Evolutionary conservation across 2,888 invertebrate species (phyloP), one percentile per base, ranked within the genome.

Genomic region (Eugnorisma glareosa): DNA sequence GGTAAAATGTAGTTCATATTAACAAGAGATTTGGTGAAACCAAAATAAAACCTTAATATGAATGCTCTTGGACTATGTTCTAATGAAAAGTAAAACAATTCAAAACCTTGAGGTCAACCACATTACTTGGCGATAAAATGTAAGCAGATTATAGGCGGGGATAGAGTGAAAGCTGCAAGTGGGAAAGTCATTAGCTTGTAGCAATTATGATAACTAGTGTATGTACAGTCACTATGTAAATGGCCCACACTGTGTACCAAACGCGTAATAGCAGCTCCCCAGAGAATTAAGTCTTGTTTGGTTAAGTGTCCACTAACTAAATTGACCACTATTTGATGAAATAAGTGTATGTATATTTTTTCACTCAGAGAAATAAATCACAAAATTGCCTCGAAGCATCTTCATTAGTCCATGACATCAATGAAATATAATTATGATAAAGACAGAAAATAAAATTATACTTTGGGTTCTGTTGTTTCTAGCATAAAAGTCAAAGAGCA

Each of bases 141-240:
- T 63, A 21, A 69, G 37, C 59, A 59, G 18, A 54, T 59, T 61
- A 59, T 61, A 59, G 86, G 24, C n/a, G 76, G 86, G 77, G 79
- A 54, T 48, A 74, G 24, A 85, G 85, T 72, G 85, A 86, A 86
- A 86, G 86, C 78, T 73, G 51, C 37, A 74, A 83, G 61, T 79
- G 69, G 67, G 73, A 79, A 84, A 84, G 82, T 75, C 79, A 86
- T 86, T 82, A 84, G 67, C 69, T 78, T 67, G 54, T 11, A 80
- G 74, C 59, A 83, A 88, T 87, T 86, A 83, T 85, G 81, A 80
- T 84, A 88, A 81, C 72, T 77, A 82, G 67, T 75, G 72, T 77
- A 76, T 28, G 54, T 64, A 79, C 68, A 67, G 57, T 74, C 37
- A 76, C 57, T 73, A 63, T 73, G 69, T 75, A 66, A 69, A 77